Evolutionary conservation across 2,113 vertebrate species (phyloP), one percentile per base, ranked within the genome.

Genomic region (Microcebus murinus): DNA sequence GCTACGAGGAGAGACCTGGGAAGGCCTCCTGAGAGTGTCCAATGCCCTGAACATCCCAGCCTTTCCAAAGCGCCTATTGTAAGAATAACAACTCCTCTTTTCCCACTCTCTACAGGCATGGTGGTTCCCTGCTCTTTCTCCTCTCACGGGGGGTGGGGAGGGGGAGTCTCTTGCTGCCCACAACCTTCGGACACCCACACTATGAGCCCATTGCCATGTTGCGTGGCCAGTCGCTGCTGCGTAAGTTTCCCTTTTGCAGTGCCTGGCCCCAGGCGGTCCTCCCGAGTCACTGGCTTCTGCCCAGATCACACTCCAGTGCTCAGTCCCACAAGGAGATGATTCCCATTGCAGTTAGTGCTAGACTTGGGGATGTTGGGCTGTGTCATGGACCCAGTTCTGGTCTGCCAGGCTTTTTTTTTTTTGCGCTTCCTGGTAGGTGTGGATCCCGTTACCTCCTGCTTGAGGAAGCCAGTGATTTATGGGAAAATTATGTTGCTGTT

Each of bases 71-170:
- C 12, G n/a, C 82, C n/a, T 18, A 76, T 55, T 18, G 15, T 80
- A n/a, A n/a, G 29, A 85, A 74, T 36, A 39, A 27, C 84, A 81
- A 23, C 2, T 25, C 10, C 21, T 57, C n/a, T n/a, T 70, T 34
- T 0, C 2, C 25, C 7, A 1, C 10, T 31, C 6, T 13, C 21
- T 25, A 3, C 0, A 42, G n/a, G 15, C 0, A 4, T 23, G 23
- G 15, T 39, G 61, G 67, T 29, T 73, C 39, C 61, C 55, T 87
- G 70, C 2, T 52, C 55, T 34, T 84, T 42, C 61, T 42, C 36
- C 39, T 61, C 73, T 79, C 10, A 39, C 2, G 20, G 5, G 39
- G 39, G 39, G 39, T 39, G 39, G 39, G 39, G 39, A 3, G 42
- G 34, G 34, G 23, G 27, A 8, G 3, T 92, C 63, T 87, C 45